Conservation (phyloP, 1,140 invertebrate genomes). For the Habropoda laboriosa region DNA sequence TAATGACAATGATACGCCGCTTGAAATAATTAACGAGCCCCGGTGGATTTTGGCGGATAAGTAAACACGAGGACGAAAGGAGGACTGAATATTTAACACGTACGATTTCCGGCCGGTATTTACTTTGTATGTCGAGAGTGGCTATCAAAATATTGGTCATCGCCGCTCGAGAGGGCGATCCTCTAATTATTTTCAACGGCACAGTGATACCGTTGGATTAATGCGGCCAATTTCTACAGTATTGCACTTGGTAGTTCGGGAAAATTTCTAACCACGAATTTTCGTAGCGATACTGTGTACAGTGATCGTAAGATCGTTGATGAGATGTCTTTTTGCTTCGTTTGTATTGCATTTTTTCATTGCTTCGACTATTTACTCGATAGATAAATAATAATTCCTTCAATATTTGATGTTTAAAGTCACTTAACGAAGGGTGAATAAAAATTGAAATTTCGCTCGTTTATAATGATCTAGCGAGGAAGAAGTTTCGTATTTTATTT, state of each 20-base stretch:
- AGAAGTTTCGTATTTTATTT: too few relatives aligned
- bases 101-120: slow-evolving; percentile 3
- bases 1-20: background rate
- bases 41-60: background rate
- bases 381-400: background rate
- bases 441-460: too few relatives aligned
- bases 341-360: too few relatives aligned
- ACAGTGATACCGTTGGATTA: background rate
- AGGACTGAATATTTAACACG: slow-evolving; percentile 9
- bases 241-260: background rate
- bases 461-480: too few relatives aligned
- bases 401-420: too few relatives aligned
- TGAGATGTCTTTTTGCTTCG: too few relatives aligned
- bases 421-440: too few relatives aligned
- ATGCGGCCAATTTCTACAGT: background rate
- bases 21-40: background rate
- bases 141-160: slow-evolving; percentile 20
- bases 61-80: background rate
- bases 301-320: too few relatives aligned
- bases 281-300: too few relatives aligned
- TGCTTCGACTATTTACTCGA: too few relatives aligned
- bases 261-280: too few relatives aligned
- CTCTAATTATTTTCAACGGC: background rate
- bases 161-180: background rate
- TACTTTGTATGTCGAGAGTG: background rate